Conservation (phyloP, 2,797 vertebrate genomes). For the Cephalopachus bancanus region DNA sequence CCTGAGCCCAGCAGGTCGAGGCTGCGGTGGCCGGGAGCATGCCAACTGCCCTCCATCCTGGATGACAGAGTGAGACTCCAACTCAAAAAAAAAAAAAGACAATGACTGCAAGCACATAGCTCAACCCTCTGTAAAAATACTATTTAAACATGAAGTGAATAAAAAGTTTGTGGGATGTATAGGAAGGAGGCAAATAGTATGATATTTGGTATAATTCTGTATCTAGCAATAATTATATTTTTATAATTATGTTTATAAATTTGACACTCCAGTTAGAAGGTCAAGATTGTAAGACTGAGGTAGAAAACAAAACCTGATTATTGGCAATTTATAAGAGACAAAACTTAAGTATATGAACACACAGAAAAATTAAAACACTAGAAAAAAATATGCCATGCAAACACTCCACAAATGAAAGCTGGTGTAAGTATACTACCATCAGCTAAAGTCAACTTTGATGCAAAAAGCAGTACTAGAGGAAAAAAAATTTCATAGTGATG, state of each 20-base stretch:
- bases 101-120: background rate
- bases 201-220: background rate
- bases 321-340: background rate
- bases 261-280: background rate
- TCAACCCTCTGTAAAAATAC: background rate
- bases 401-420: background rate
- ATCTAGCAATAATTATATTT: conserved; percentile 38
- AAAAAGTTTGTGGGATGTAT: background rate
- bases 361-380: conserved; percentile 7
- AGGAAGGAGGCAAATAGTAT: conserved; percentile 19
- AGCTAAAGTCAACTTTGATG: background rate
- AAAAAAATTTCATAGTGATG: background rate
- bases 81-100: conserved; percentile 40
- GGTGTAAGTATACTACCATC: background rate
- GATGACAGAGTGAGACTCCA: too few relatives aligned
- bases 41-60: too few relatives aligned
- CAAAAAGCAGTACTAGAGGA: background rate
- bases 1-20: too few relatives aligned
- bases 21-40: too few relatives aligned
- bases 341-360: background rate
- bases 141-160: background rate
- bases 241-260: conserved; percentile 33
- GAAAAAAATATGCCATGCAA: background rate
- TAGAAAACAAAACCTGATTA: background rate
- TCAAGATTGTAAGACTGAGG: background rate